Conservation (phyloP, 2,113 vertebrate species). For the Lophura nycthemera region DNA sequence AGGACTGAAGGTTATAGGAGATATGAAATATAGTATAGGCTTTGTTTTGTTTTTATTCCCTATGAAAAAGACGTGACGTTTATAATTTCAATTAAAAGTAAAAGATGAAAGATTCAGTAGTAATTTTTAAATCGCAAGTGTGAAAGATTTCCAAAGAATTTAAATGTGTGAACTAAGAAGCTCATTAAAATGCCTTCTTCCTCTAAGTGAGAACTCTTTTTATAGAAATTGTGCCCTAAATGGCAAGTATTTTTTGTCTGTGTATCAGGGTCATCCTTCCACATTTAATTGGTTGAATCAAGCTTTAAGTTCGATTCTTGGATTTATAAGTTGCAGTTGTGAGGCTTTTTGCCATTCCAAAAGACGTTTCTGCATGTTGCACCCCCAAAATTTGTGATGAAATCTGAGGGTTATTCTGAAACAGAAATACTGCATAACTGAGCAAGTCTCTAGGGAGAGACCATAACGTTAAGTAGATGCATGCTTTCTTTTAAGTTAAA, state of each 20-base stretch:
- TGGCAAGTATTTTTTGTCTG: neutral
- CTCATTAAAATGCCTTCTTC: slow-evolving; percentile 60
- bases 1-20: neutral
- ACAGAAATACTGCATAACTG: neutral
- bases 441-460: neutral
- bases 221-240: slow-evolving; percentile 44
- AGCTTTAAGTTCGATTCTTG: slow-evolving; percentile 12
- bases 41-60: neutral
- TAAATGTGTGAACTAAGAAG: slow-evolving; percentile 40
- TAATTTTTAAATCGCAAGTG: slow-evolving; percentile 17
- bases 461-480: neutral
- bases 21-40: neutral
- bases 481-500: neutral
- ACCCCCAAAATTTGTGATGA: neutral
- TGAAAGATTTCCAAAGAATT: slow-evolving; percentile 7
- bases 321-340: neutral
- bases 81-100: neutral
- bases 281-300: neutral
- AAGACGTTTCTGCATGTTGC: neutral
- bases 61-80: neutral
- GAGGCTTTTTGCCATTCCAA: neutral
- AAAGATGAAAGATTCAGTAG: neutral
- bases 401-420: neutral
- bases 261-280: slow-evolving; percentile 22
- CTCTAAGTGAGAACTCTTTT: slow-evolving; percentile 40